These are phyloP conservation scores for Diarsia rubi DNA, from an alignment of 2,888 invertebrate genomes.

Conservation along the genomic window DNA sequence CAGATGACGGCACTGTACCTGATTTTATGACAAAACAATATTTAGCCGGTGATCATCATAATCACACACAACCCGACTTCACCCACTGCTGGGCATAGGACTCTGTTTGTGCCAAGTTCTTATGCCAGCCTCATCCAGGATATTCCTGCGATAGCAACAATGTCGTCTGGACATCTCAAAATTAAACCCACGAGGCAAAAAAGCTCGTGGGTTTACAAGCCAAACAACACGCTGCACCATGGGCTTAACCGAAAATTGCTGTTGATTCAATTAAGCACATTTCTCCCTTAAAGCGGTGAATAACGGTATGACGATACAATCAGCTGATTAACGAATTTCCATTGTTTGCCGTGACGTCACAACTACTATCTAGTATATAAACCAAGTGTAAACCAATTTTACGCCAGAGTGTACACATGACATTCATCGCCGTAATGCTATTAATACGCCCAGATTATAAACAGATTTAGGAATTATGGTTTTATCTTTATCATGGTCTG, in stretches of 20 bases:
- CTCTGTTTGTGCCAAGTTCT: too few species aligned
- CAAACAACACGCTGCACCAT: neutral
- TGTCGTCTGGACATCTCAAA: too few species aligned
- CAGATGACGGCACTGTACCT: neutral
- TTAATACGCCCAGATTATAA: slow-evolving; percentile 46
- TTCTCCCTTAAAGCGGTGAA: slow-evolving; percentile 14
- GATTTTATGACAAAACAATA: neutral
- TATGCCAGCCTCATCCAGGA: too few species aligned
- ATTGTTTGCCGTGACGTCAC: slow-evolving; percentile 46
- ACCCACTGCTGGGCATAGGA: too few species aligned
- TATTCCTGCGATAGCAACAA: too few species aligned
- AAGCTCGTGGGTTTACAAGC: too few species aligned
- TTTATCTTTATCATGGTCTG: slow-evolving; percentile 19
- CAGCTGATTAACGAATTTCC: slow-evolving; percentile 44
- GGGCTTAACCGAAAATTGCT: neutral
- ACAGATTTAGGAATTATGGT: slow-evolving; percentile 41
- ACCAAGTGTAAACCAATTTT: slow-evolving; percentile 28
- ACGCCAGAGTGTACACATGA: slow-evolving; percentile 36
- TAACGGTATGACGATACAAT: slow-evolving; percentile 15
- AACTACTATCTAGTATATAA: slow-evolving; percentile 28
- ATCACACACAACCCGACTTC: too few species aligned
- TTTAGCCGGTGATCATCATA: neutral
- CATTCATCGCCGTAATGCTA: slow-evolving; percentile 35
- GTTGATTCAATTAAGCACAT: slow-evolving; percentile 3
- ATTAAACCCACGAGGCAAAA: neutral